Evolutionary conservation across 2,797 vertebrate genomes (phyloP), one percentile per base, ranked within the genome.

Genomic region (Parauchenoglanis ngamensis): DNA sequence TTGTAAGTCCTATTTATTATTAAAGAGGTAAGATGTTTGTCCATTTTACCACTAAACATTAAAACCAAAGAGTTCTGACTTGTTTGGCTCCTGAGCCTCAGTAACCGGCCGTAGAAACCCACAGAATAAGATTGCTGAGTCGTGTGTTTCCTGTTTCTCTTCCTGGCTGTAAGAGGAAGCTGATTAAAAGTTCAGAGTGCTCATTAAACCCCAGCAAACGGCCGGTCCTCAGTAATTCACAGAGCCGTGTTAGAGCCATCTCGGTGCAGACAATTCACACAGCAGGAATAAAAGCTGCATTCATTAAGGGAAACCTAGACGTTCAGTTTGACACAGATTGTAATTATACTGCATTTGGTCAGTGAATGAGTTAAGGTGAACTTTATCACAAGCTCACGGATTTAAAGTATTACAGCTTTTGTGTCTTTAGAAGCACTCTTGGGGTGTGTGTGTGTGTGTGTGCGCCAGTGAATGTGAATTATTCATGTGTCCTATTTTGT

Each of bases 131-230:
- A 76, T 52, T 2, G 7, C 25, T 0, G 23, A 79, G 31, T 57
- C 17, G 7, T 81, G 8, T 19, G 79, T 28, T 46, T 65, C 23
- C 77, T 40, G 76, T 83, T 87, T 87, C 87, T 40, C 12, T 85
- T 86, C 87, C 82, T 85, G 83, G 87, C 87, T 84, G 65, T 61
- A 85, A 89, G 87, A 84, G 82, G 81, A 83, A 73, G 87, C 88
- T 89, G 88, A 89, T 89, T 90, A 89, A 90, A 90, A 88, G 85
- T 89, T 85, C 40, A 75, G 65, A 89, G 90, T 89, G 86, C 75
- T 89, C 90, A 88, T 89, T 90, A 90, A 85, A 83, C 87, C 70
- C 79, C 78, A 87, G 70, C 31, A 83, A 52, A 52, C 23, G 25
- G 13, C 68, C 77, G 59, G 31, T 70, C 82, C 25, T 40, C 72